Evolutionary conservation across 1,140 invertebrate genomes (phyloP).

Genomic region (Acromyrmex charruanus): DNA sequence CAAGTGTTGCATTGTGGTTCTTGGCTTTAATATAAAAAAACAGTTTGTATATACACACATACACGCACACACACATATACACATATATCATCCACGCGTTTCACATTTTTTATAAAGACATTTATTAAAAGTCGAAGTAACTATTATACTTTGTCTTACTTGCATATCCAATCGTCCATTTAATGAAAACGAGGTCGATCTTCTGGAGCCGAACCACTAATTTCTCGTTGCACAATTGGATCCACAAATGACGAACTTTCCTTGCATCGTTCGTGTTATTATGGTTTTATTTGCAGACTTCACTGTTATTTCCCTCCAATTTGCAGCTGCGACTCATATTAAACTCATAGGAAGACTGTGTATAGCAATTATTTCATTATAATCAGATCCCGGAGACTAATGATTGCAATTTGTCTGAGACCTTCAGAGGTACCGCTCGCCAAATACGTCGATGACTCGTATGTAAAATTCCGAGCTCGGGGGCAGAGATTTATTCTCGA

Average conservation of each 20-base stretch:
- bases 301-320: slow-evolving; percentile 49
- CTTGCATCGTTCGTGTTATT: slow-evolving; percentile 26
- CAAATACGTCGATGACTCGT: slow-evolving; percentile 49
- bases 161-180: not conserved
- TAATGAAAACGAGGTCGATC: slow-evolving; percentile 57
- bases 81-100: not conserved
- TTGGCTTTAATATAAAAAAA: not conserved
- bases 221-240: slow-evolving; percentile 69
- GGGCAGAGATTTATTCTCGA: slow-evolving; percentile 61
- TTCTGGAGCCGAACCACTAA: slow-evolving; percentile 19
- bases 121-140: slow-evolving; percentile 10
- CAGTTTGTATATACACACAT: not conserved
- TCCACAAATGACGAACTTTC: slow-evolving; percentile 54
- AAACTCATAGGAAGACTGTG: slow-evolving; percentile 25
- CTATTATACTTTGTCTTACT: not conserved
- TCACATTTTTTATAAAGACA: slow-evolving; percentile 6
- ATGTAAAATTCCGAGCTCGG: slow-evolving; percentile 60
- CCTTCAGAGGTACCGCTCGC: slow-evolving; percentile 41
- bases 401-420: slow-evolving; percentile 70
- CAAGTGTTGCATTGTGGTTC: not conserved
- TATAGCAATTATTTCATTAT: slow-evolving; percentile 73
- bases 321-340: slow-evolving; percentile 57
- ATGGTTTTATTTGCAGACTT: slow-evolving; percentile 36
- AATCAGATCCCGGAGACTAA: slow-evolving; percentile 67
- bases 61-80: too few species aligned